Evolutionary conservation across 2,888 invertebrate genomes (phyloP).

Genomic region (Poecilus cupreus): DNA sequence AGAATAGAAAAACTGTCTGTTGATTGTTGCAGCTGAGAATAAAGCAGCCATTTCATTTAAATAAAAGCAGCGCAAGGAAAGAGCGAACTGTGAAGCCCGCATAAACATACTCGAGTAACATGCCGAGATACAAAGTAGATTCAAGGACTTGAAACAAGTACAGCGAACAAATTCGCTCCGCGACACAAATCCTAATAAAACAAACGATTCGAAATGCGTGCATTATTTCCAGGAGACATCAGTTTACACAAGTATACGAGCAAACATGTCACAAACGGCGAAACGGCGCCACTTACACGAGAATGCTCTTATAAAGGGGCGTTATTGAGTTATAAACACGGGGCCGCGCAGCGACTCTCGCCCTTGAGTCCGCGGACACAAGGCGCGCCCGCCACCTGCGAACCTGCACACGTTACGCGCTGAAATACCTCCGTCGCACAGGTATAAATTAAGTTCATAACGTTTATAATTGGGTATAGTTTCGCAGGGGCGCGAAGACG

Average conservation of each 20-base stretch:
- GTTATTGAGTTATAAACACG: conserved; percentile 66
- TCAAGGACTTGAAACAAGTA: conserved; percentile 28
- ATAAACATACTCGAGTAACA: conserved; percentile 61
- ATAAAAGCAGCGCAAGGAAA: conserved; percentile 29
- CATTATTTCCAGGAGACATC: conserved; percentile 67
- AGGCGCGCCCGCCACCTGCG: neutral
- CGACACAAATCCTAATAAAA: conserved; percentile 64
- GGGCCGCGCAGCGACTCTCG: neutral
- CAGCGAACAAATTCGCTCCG: conserved; percentile 31
- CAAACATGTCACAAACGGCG: conserved; percentile 68
- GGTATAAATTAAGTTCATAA: conserved; percentile 59
- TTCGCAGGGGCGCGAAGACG: conserved; percentile 43
- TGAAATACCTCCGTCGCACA: conserved; percentile 30
- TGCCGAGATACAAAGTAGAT: conserved; percentile 38
- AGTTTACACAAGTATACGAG: conserved; percentile 67
- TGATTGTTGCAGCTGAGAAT: conserved; percentile 41
- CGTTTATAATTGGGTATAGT: conserved; percentile 57
- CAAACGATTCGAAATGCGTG: conserved; percentile 66
- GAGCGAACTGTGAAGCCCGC: conserved; percentile 38
- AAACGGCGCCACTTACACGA: conserved; percentile 68
- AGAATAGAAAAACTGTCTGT: conserved; percentile 44
- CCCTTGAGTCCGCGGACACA: conserved; percentile 24
- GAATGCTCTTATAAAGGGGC: conserved; percentile 68
- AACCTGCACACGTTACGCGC: neutral
- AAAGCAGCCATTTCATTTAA: conserved; percentile 51